phyloP scores from a whole-genome alignment of 2,888 invertebrate genomes.

The Pheosia tremula region DNA sequence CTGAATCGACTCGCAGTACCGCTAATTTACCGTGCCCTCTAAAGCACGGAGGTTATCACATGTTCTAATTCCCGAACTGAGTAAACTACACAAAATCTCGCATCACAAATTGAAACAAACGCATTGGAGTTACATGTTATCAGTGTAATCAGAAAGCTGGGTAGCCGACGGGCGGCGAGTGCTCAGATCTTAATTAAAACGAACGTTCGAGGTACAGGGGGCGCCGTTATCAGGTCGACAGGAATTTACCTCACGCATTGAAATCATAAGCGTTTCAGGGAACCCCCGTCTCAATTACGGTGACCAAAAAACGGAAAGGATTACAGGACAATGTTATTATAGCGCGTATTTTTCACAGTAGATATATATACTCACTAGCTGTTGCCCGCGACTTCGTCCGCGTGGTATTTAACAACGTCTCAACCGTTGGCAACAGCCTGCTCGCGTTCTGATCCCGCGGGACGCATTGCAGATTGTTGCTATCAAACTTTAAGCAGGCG shows the following conservation, averaged over 20 bases:
- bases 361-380: no score
- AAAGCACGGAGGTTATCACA: background rate
- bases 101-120: slow-evolving; percentile 7
- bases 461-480: no score
- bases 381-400: no score
- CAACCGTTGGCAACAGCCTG: no score
- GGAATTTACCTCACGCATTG: slow-evolving; percentile 78
- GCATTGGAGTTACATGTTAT: slow-evolving; percentile 7
- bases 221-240: slow-evolving; percentile 47
- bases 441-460: no score
- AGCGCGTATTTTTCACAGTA: no score
- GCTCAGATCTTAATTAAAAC: slow-evolving; percentile 75
- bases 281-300: slow-evolving; percentile 37
- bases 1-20: no score
- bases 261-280: slow-evolving; percentile 83
- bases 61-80: background rate
- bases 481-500: no score
- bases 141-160: slow-evolving; percentile 12
- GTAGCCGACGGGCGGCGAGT: slow-evolving; percentile 21
- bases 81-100: background rate
- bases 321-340: background rate
- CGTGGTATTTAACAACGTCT: no score
- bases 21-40: no score
- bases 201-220: slow-evolving; percentile 54
- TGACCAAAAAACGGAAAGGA: background rate